Evolutionary conservation across 2,113 vertebrate species (phyloP).

Genomic region (human): GRCh38 chr17:70181001-70181500

Average conservation of each 20-base stretch:
- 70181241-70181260: neutral
- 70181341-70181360: neutral
- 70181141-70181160: neutral
- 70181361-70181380: neutral
- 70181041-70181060: no score
- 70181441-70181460: slow-evolving; percentile 54
- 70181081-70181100: neutral
- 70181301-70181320: no score
- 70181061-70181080: neutral
- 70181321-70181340: neutral
- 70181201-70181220: neutral
- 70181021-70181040: neutral
- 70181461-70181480: slow-evolving; percentile 3
- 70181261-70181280: neutral
- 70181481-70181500: neutral
- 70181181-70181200: no score
- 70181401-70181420: neutral
- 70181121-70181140: neutral
- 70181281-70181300: neutral
- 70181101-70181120: neutral
- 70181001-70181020: neutral
- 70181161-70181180: rapidly evolving
- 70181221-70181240: neutral
- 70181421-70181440: neutral
- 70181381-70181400: neutral